Conservation (phyloP, 2,113 vertebrate species). For the Garra rufa region DNA sequence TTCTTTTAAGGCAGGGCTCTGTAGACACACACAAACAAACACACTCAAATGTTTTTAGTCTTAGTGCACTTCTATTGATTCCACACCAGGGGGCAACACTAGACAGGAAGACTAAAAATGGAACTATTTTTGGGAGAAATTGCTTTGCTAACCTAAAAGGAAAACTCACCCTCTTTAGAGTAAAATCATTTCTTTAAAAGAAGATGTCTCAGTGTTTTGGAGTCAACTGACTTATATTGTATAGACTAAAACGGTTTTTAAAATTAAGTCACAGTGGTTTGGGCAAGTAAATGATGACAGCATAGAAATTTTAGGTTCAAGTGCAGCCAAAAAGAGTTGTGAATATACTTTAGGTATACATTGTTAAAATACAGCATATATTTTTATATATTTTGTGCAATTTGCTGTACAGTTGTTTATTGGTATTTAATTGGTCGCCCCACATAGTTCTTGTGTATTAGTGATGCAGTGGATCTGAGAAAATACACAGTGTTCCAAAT, state of each 20-base stretch:
- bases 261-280: no score
- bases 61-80: not conserved
- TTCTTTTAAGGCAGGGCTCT: conserved; percentile 89
- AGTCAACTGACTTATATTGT: not conserved
- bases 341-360: no score
- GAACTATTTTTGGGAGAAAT: not conserved
- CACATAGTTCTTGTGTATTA: no score
- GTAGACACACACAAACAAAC: conserved; percentile 56
- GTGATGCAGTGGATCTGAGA: no score
- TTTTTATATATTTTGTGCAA: not conserved
- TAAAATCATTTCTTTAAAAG: not conserved
- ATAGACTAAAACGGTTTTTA: not conserved
- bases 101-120: not conserved
- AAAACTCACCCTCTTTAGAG: not conserved
- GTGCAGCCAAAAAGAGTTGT: not conserved
- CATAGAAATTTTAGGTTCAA: not conserved
- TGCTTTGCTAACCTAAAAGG: not conserved
- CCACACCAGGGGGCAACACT: conserved; percentile 51
- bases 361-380: not conserved
- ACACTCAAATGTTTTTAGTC: not conserved
- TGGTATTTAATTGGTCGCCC: not conserved
- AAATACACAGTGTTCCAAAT: no score
- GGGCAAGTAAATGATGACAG: not conserved
- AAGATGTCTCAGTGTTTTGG: not conserved
- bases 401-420: not conserved